Conservation (phyloP, 2,888 invertebrate species). For the Tipula helvola region DNA sequence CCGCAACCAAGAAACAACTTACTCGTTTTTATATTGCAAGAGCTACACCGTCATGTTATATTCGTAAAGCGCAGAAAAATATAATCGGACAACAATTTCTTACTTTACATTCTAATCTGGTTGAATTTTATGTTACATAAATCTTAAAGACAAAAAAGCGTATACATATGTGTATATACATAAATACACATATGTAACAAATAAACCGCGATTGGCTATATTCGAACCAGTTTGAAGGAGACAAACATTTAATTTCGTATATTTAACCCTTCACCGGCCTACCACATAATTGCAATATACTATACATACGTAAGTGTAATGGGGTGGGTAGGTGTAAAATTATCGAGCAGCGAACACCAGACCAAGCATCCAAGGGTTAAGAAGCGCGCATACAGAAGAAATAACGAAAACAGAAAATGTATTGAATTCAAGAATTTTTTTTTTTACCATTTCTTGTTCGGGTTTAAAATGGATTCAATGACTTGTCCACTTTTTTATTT, state of each 20-base stretch:
- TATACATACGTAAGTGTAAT: background rate
- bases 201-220: background rate
- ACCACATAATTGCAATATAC: background rate
- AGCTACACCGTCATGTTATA: background rate
- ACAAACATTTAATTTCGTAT: background rate
- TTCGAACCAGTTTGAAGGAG: background rate
- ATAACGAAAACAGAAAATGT: background rate
- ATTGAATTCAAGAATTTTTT: background rate
- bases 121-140: background rate
- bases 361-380: background rate
- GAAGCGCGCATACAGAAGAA: background rate
- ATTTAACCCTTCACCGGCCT: background rate
- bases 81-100: background rate
- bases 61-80: background rate
- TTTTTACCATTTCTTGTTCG: background rate
- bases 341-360: background rate
- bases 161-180: background rate
- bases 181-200: background rate
- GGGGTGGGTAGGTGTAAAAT: background rate
- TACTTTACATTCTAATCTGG: background rate
- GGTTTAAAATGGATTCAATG: slow-evolving; percentile 12
- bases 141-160: background rate
- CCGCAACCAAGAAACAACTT: too few species aligned
- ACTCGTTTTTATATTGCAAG: too few species aligned
- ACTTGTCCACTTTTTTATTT: slow-evolving; percentile 12